These are phyloP conservation scores for Ceyx cyanopectus DNA, from an alignment of 2,113 vertebrate species.

Conservation along the genomic window DNA sequence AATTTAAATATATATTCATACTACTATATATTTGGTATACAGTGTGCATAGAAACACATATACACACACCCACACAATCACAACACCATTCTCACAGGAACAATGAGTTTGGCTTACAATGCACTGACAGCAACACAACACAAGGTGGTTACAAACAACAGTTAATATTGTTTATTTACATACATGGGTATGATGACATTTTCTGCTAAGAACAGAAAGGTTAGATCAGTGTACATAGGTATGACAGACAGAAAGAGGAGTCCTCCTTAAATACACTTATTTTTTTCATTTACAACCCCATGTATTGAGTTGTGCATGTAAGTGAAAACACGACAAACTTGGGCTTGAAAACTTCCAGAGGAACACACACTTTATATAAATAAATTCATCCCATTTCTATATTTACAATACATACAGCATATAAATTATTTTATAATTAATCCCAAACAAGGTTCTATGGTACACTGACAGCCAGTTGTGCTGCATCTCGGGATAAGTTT, in stretches of 20 bases:
- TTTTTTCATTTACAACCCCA: background rate
- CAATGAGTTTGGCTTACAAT: background rate
- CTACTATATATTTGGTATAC: background rate
- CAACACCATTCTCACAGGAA: background rate
- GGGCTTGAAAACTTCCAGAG: background rate
- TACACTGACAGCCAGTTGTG: background rate
- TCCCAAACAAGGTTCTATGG: background rate
- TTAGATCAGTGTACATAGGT: background rate
- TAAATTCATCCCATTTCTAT: conserved; percentile 70
- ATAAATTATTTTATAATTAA: conserved; percentile 65
- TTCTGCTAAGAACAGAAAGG: background rate
- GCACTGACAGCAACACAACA: background rate
- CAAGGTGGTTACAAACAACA: background rate
- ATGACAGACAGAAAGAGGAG: background rate
- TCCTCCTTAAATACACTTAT: background rate
- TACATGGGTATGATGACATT: background rate
- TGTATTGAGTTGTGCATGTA: background rate
- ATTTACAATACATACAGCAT: conserved; percentile 77
- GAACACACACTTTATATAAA: conserved; percentile 71
- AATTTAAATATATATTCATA: background rate
- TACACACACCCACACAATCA: background rate
- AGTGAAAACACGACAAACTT: background rate
- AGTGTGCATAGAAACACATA: background rate
- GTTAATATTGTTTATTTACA: conserved; percentile 55
- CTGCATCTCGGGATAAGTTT: background rate